phyloP scores from a whole-genome alignment of 2,113 vertebrate genomes.

The Sula dactylatra region DNA sequence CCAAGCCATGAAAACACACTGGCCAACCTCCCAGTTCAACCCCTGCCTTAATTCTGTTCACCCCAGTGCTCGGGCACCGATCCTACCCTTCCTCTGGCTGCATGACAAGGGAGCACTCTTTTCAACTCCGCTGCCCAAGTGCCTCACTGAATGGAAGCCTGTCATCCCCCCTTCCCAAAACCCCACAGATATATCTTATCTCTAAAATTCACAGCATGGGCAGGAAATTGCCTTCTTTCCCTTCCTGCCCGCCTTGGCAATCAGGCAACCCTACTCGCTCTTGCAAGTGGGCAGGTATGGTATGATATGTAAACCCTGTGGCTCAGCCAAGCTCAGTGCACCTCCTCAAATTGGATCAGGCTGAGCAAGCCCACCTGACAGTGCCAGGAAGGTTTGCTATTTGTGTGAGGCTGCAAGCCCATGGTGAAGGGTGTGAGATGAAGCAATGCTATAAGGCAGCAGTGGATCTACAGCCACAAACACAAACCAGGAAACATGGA shows the following conservation, averaged over 20 bases:
- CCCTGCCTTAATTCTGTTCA: neutral
- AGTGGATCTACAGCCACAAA: neutral
- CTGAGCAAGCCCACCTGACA: neutral
- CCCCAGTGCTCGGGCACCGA: too few relatives aligned
- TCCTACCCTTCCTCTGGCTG: neutral
- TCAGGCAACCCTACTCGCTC: neutral
- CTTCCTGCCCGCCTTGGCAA: neutral
- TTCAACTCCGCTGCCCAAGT: neutral
- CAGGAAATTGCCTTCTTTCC: neutral
- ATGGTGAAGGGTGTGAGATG: rapidly evolving
- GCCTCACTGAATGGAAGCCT: neutral
- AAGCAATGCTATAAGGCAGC: neutral
- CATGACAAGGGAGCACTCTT: neutral
- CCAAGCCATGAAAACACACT: neutral
- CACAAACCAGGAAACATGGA: neutral
- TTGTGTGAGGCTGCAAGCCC: neutral
- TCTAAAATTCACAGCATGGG: neutral
- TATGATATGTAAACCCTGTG: neutral
- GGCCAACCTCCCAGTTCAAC: neutral
- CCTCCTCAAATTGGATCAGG: neutral
- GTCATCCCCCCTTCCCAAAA: neutral
- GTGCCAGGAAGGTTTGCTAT: neutral
- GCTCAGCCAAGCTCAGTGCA: neutral
- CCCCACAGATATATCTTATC: neutral
- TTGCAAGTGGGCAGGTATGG: neutral